phyloP scores from a whole-genome alignment of 2,113 vertebrate genomes.

The Lepus timidus region DNA sequence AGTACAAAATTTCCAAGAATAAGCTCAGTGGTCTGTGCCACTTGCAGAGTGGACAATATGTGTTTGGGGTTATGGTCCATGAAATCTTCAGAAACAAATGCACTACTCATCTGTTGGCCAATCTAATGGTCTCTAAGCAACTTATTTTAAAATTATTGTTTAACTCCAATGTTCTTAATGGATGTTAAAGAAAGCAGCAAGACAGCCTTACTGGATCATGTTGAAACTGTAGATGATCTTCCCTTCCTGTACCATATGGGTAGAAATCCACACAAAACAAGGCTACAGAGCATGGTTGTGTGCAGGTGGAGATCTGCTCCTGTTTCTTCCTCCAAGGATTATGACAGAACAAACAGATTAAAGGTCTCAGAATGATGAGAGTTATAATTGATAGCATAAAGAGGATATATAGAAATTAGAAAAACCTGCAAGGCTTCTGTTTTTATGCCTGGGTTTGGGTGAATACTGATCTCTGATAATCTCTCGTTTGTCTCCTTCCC shows the following conservation, averaged over 20 bases:
- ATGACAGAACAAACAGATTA: neutral
- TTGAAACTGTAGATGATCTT: neutral
- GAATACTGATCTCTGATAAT: neutral
- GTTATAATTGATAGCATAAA: neutral
- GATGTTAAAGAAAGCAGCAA: neutral
- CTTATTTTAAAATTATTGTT: neutral
- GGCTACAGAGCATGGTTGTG: rapidly evolving
- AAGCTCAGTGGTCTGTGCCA: neutral
- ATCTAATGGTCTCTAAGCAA: neutral
- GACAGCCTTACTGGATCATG: neutral
- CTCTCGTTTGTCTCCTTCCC: neutral
- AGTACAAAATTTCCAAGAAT: neutral
- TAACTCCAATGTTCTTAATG: neutral
- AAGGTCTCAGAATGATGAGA: neutral
- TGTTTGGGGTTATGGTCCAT: neutral
- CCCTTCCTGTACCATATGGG: neutral
- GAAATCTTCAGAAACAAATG: neutral
- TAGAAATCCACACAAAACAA: neutral
- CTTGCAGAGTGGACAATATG: neutral
- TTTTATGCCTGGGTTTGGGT: neutral
- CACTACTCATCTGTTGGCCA: neutral
- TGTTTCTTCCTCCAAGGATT: neutral
- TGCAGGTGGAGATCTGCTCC: neutral
- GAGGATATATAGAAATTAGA: neutral
- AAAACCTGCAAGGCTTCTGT: neutral